A percentile compares a stretch with the other conserved stretches of the same genome.
phyloP scores from a whole-genome alignment of 2,113 vertebrate genomes.

The Dryoscopus gambensis region DNA sequence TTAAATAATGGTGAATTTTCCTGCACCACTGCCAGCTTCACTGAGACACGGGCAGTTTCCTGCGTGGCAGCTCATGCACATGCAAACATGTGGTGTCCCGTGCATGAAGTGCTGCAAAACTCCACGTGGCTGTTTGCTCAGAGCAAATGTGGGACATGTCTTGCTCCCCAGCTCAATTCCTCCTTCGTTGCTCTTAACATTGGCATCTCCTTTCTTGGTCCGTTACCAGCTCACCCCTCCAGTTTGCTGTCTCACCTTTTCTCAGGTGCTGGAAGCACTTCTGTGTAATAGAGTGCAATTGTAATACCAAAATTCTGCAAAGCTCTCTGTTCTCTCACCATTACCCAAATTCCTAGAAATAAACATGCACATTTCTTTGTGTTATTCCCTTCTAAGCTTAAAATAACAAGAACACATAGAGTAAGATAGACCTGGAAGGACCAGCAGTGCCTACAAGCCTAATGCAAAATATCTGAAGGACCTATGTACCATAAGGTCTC shows the following conservation, averaged over 20 bases:
- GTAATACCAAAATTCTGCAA: background rate
- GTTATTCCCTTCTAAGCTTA: background rate
- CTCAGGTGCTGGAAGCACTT: background rate
- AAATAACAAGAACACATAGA: background rate
- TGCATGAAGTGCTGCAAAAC: background rate
- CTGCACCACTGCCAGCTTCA: background rate
- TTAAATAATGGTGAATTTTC: background rate
- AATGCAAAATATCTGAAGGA: background rate
- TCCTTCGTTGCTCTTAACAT: background rate
- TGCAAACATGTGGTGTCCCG: background rate
- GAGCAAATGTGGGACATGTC: background rate
- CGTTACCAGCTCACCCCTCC: background rate
- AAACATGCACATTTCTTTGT: background rate
- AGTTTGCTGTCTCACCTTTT: background rate
- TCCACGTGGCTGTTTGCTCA: background rate
- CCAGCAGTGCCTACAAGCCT: background rate
- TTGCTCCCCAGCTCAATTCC: background rate
- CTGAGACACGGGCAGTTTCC: fast-evolving
- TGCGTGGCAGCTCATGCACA: background rate
- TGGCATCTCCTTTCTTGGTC: background rate
- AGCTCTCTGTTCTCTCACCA: background rate
- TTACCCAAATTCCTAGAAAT: background rate
- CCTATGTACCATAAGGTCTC: fast-evolving
- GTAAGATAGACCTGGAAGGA: background rate
- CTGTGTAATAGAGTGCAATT: background rate